Conservation (phyloP, 2,888 invertebrate species). For the Trileptium ribeirensis region DNA sequence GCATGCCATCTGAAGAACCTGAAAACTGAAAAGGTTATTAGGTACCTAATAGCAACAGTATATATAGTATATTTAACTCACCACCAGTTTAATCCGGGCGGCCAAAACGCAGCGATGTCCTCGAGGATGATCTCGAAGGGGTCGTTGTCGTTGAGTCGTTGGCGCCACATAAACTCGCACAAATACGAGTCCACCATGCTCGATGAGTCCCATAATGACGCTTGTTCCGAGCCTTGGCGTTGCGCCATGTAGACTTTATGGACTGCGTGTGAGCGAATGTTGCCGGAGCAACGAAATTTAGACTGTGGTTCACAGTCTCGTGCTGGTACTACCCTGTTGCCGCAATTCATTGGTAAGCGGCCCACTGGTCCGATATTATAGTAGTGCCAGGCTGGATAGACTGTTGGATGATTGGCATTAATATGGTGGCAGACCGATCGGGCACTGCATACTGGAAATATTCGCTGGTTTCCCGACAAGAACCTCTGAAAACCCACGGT, state of each 20-base stretch:
- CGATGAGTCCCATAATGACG: constrained; percentile 7
- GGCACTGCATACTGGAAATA: constrained; percentile 26
- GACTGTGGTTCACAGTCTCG: neutral
- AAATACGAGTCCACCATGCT: constrained; percentile 20
- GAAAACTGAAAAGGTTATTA: neutral
- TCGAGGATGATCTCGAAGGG: constrained; percentile 1
- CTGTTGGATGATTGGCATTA: constrained; percentile 32
- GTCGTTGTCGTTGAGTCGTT: neutral
- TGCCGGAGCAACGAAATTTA: neutral
- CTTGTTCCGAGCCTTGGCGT: neutral
- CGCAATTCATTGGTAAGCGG: neutral
- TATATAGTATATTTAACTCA: neutral
- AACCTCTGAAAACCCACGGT: constrained; percentile 31
- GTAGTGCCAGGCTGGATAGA: constrained; percentile 35
- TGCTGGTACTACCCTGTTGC: neutral
- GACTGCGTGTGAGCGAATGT: constrained; percentile 16
- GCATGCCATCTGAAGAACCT: neutral
- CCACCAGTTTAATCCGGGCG: neutral
- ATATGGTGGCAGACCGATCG: constrained; percentile 20
- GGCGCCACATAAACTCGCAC: constrained; percentile 23
- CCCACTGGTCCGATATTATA: constrained; percentile 28
- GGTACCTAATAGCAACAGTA: neutral
- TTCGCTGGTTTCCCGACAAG: constrained; percentile 24
- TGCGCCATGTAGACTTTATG: neutral
- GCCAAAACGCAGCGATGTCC: constrained; percentile 12